A percentile compares a stretch with the other conserved stretches of the same genome.
phyloP scores from a whole-genome alignment of 2,113 vertebrate genomes.

The Empidonax alnorum region DNA sequence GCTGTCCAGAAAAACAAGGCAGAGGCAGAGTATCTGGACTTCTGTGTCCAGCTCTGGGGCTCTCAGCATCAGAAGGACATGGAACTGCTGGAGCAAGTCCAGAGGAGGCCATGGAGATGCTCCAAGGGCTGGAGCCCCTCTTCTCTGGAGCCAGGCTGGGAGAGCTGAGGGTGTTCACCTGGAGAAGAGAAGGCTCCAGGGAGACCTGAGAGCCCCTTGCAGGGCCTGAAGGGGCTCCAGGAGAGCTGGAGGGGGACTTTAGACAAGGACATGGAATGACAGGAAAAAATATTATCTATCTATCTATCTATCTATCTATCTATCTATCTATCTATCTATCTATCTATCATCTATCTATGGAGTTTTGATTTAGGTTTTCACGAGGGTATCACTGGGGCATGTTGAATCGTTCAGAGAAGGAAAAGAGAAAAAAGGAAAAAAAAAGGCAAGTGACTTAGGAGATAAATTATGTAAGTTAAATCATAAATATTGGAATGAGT shows the following conservation, averaged over 20 bases:
- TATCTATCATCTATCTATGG: background rate
- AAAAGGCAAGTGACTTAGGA: background rate
- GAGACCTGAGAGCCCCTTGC: background rate
- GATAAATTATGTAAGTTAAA: background rate
- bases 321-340: too few relatives aligned
- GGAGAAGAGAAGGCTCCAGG: background rate
- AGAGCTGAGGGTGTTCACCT: background rate
- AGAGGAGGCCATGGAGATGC: background rate
- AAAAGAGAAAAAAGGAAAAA: background rate
- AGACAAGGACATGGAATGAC: background rate
- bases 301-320: too few relatives aligned
- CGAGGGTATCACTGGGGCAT: fast-evolving
- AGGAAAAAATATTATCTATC: too few relatives aligned
- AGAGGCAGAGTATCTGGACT: background rate
- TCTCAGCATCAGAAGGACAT: fast-evolving
- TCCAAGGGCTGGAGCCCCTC: background rate
- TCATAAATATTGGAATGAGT: background rate
- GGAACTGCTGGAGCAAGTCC: background rate
- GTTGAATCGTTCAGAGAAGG: background rate
- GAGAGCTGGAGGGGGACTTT: background rate
- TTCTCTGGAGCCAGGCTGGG: background rate
- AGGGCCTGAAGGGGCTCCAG: background rate
- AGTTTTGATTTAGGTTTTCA: background rate
- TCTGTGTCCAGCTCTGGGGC: background rate
- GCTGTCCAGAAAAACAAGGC: background rate